Percentiles rank a stretch among this genome's conserved stretches.
Conservation (phyloP, 2,797 vertebrate species). For the Okamejei kenojei region DNA sequence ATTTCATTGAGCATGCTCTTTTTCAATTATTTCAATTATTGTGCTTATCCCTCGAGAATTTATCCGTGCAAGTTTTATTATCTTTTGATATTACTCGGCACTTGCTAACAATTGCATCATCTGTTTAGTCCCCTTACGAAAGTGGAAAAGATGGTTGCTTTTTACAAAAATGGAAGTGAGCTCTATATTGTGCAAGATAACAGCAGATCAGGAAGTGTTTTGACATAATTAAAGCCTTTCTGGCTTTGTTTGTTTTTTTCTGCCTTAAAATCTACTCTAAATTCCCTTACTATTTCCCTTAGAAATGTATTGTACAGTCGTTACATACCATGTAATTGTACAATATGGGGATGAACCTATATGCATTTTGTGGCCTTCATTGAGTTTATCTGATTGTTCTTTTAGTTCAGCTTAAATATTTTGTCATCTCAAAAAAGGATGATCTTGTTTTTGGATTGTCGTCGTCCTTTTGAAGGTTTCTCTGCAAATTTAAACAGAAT, state of each 20-base stretch:
- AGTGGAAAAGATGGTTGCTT: neutral
- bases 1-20: no score
- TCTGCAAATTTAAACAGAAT: neutral
- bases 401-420: no score
- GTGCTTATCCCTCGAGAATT: no score
- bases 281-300: no score
- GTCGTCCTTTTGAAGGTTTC: neutral
- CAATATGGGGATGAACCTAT: neutral
- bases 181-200: neutral
- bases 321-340: neutral
- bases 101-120: neutral
- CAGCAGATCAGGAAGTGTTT: neutral
- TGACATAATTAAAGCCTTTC: neutral
- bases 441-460: neutral
- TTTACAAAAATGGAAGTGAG: neutral
- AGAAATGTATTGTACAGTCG: neutral
- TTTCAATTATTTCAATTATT: no score
- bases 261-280: neutral
- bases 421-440: neutral
- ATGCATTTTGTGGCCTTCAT: neutral
- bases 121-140: neutral
- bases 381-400: neutral
- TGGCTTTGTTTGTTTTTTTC: neutral
- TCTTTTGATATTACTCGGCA: neutral
- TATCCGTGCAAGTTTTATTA: no score